Evolutionary conservation across 2,888 invertebrate genomes (phyloP).

Genomic region (Onthophagus sagittarius): DNA sequence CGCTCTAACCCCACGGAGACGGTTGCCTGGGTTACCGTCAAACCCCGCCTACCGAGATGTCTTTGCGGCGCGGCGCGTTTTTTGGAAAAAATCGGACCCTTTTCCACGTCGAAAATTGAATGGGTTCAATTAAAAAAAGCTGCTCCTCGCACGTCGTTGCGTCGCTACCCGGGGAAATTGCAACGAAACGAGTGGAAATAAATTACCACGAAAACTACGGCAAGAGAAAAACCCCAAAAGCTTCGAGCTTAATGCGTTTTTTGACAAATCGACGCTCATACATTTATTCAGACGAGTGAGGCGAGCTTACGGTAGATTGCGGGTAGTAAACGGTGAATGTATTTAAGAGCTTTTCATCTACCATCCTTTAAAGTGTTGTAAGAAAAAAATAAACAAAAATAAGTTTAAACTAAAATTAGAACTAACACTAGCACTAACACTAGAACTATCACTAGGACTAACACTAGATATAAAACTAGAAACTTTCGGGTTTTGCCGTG

Average conservation of each 20-base stretch:
- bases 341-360: background rate
- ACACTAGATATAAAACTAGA: no score
- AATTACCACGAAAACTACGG: background rate
- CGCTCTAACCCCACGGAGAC: conserved; percentile 41
- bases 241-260: background rate
- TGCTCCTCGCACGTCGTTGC: background rate
- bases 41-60: conserved; percentile 38
- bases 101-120: background rate
- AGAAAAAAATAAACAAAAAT: no score
- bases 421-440: no score
- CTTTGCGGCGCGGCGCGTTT: conserved; percentile 14
- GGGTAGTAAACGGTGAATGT: background rate
- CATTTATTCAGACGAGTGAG: background rate
- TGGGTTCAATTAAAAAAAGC: background rate
- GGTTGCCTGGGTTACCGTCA: conserved; percentile 44
- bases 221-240: background rate
- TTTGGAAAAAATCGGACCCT: background rate
- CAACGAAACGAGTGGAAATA: background rate
- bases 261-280: background rate
- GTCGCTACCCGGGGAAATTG: background rate
- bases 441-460: no score
- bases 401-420: no score
- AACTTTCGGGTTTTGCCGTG: no score
- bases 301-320: background rate
- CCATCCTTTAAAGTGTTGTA: background rate